These are phyloP conservation scores for Hypocryptadius cinnamomeus DNA, from an alignment of 2,113 vertebrate species.

Conservation along the genomic window DNA sequence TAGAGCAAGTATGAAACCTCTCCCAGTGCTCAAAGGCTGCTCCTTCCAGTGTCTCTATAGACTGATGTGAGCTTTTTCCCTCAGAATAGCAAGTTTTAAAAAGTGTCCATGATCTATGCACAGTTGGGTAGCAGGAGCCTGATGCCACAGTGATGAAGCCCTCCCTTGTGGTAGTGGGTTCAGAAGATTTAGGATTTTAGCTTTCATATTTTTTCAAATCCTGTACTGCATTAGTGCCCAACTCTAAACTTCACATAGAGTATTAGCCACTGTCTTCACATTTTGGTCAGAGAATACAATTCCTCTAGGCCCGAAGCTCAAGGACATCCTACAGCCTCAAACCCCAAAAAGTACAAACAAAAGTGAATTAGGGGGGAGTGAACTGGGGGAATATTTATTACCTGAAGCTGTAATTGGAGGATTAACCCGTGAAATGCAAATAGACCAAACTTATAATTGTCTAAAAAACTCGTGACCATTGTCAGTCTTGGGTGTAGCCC, in stretches of 20 bases:
- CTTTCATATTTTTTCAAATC: not conserved
- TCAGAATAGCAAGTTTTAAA: not conserved
- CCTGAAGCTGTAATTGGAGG: not conserved
- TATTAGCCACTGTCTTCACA: not conserved
- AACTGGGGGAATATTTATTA: not conserved
- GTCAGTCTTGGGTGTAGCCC: not conserved
- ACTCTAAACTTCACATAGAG: not conserved
- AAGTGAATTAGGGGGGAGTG: not conserved
- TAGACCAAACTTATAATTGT: not conserved
- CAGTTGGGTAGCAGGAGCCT: not conserved
- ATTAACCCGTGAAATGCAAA: not conserved
- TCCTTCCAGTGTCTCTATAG: not conserved
- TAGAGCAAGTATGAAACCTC: accelerated
- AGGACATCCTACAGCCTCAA: not conserved
- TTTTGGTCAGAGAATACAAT: not conserved
- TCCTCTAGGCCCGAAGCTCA: not conserved
- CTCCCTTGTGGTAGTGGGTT: not conserved
- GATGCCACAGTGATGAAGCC: not conserved
- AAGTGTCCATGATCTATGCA: too few relatives aligned
- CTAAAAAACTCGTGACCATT: not conserved
- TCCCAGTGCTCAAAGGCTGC: not conserved
- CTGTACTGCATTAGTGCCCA: not conserved
- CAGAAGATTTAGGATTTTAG: not conserved
- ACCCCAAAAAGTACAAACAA: not conserved
- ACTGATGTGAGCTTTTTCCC: not conserved